Base-by-base conservation (phyloP, 2,113 vertebrate species). In the Toxotes jaculatrix region DNA sequence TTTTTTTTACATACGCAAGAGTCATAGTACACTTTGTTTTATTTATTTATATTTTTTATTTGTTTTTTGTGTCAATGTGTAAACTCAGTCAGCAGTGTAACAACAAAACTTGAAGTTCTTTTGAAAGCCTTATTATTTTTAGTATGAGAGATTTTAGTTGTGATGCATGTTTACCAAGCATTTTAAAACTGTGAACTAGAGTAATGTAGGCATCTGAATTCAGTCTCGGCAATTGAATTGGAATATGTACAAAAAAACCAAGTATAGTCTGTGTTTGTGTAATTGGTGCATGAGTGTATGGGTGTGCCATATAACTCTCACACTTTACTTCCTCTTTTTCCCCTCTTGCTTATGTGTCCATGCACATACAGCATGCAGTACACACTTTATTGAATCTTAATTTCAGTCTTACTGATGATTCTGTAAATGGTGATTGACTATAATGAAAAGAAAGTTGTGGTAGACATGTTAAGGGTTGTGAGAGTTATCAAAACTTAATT, bases 311-410 rank as follows among this genome's bases (percentile, higher is more conserved):
- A 86, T 51, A 82, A 42, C 76, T 89, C 71, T 82, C 56, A 68
- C 80, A 83, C 74, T 80, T 79, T 10, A 23, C 87, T 93, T 91
- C 90, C 89, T 90, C 90, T 90, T 89, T 87, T 80, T 21, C 49
- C 31, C 40, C 36, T 71, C 49, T 80, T 70, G n/a, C 66, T 63
- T 49, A 68, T 78, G 61, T 77, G 23, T 77, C 57, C 59, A 74
- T 80, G 53, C 62, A 64, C 74, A 67, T 59, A 69, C 32, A 61
- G 66, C 32, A 63, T 60, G 19, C 11, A 60, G 9, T 32, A 42
- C 71, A 67, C 55, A 68, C 49, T n/a, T 72, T n/a, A 40, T 47
- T 81, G 45, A 43, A 77, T 85, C 49, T 59, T 60, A 74, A 72
- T 76, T 74, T 80, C 36, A 53, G 23, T 47, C 21, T 60, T 72